Evolutionary conservation across 2,113 vertebrate genomes (phyloP).

Genomic region (Paedocypris sp.): DNA sequence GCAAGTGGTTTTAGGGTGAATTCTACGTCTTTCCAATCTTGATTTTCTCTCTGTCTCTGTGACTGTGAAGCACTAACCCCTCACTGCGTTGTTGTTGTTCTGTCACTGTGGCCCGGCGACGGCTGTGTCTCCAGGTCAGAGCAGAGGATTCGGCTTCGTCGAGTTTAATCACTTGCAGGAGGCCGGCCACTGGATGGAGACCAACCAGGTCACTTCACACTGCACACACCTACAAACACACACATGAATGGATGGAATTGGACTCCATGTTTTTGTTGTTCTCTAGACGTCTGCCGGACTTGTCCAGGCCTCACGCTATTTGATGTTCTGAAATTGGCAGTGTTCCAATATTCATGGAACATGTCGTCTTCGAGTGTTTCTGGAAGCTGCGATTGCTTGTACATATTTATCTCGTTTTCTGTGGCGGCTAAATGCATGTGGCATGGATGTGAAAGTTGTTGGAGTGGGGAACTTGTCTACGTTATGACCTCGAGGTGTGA

Average conservation of each 20-base stretch:
- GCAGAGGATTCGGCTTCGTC: constrained; percentile 95
- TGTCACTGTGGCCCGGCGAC: constrained; percentile 63
- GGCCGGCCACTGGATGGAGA: constrained; percentile 91
- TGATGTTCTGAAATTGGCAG: background rate
- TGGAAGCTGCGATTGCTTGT: no score
- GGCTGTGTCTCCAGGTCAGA: constrained; percentile 88
- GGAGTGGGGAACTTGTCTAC: no score
- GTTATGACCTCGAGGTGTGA: no score
- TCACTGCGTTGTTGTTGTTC: constrained; percentile 71
- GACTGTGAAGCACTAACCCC: constrained; percentile 67
- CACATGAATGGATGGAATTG: constrained; percentile 7
- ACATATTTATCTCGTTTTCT: no score
- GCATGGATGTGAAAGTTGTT: no score
- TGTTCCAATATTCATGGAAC: background rate
- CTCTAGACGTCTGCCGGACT: no score
- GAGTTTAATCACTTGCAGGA: constrained; percentile 96
- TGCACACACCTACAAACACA: constrained; percentile 66
- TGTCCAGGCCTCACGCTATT: no score
- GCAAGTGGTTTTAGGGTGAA: no score
- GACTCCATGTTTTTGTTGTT: no score
- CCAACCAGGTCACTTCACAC: constrained; percentile 90
- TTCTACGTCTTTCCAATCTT: no score
- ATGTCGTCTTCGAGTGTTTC: no score
- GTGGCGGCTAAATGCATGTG: no score
- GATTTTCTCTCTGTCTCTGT: constrained; percentile 47